phyloP scores from a whole-genome alignment of 2,113 vertebrate genomes.

The Epinephelus fuscoguttatus region DNA sequence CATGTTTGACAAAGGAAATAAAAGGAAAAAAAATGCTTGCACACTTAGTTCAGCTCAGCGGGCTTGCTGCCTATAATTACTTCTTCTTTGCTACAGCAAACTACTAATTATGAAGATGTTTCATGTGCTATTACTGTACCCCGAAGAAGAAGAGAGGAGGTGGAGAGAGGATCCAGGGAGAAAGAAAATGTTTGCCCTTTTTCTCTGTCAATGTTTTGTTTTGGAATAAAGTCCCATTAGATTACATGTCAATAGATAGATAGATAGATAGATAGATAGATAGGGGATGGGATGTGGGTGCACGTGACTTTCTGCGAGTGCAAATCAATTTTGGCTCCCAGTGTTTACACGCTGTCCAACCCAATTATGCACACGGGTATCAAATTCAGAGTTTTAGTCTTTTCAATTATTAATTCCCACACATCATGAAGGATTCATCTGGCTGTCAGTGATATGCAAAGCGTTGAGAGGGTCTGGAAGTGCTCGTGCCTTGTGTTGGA shows the following conservation, averaged over 20 bases:
- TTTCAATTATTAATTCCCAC: conserved; percentile 60
- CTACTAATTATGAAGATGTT: conserved; percentile 62
- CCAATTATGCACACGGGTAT: conserved; percentile 47
- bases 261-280: conserved; percentile 3
- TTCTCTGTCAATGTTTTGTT: neutral
- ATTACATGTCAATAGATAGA: neutral
- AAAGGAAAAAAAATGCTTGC: conserved; percentile 17
- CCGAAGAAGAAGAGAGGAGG: conserved; percentile 18
- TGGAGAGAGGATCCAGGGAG: conserved; percentile 17
- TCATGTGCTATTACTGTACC: conserved; percentile 56
- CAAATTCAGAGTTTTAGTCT: conserved; percentile 60
- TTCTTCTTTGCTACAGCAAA: conserved; percentile 43
- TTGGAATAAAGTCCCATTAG: neutral
- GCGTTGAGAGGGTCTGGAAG: conserved; percentile 27
- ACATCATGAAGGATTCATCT: conserved; percentile 56
- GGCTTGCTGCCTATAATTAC: conserved; percentile 54
- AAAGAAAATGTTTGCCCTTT: neutral
- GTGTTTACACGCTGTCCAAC: conserved; percentile 68
- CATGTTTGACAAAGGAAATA: conserved; percentile 57
- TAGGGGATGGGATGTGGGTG: neutral
- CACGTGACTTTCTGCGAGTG: conserved; percentile 53
- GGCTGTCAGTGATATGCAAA: conserved; percentile 45
- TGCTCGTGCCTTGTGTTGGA: conserved; percentile 7
- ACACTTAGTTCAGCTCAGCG: conserved; percentile 39
- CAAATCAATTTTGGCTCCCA: conserved; percentile 30